These are phyloP conservation scores for Orycteropus afer DNA, from an alignment of 2,113 vertebrate genomes.

Conservation along the genomic window DNA sequence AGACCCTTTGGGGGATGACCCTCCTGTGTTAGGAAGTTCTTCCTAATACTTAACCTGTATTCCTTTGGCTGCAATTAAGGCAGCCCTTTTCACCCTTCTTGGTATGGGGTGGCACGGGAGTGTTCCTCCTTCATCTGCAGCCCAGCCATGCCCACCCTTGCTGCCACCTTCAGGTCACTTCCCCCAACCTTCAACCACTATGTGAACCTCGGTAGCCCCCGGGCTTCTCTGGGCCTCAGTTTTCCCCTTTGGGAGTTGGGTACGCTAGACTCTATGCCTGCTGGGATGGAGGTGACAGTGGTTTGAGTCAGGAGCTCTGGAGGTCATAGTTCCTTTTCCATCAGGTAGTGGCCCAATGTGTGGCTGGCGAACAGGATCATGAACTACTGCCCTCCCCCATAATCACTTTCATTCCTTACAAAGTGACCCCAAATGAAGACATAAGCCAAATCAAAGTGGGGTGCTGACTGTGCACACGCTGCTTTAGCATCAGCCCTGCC, in stretches of 20 bases:
- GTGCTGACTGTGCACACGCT: accelerated
- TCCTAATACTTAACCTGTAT: neutral
- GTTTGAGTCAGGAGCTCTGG: neutral
- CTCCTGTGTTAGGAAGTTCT: neutral
- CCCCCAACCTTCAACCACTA: neutral
- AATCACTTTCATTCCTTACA: neutral
- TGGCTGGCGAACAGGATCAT: neutral
- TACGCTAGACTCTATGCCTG: neutral
- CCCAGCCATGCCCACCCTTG: neutral
- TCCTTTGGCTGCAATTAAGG: neutral
- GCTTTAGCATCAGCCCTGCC: neutral
- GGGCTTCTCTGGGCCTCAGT: neutral
- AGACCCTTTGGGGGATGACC: neutral
- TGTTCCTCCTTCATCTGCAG: neutral
- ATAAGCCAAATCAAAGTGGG: neutral
- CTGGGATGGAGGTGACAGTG: neutral
- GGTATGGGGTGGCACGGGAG: no score
- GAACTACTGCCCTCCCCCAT: neutral
- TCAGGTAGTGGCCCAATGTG: neutral
- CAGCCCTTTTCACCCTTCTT: neutral
- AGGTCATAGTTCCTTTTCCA: neutral
- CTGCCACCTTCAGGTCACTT: constrained; percentile 60
- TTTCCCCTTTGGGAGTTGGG: neutral
- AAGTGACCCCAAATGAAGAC: neutral
- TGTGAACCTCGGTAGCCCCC: accelerated